Conservation (phyloP, 1,140 invertebrate species). For the Magallana ariakensis region DNA sequence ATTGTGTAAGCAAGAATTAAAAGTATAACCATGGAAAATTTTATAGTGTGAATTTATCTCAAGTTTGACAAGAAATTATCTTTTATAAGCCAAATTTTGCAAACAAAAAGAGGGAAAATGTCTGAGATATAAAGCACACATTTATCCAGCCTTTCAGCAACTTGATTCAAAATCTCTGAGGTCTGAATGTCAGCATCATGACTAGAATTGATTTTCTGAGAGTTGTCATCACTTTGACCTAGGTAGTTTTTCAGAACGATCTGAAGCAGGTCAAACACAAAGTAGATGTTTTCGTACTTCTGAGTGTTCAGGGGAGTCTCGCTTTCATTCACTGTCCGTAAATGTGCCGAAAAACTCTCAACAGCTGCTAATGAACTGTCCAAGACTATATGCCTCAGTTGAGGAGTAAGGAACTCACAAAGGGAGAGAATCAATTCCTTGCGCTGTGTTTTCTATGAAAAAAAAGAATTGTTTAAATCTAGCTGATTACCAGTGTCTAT, state of each 20-base stretch:
- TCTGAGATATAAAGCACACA: slow-evolving; percentile 24
- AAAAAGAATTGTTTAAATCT: background rate
- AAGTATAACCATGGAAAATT: too few relatives aligned
- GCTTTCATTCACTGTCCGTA: background rate
- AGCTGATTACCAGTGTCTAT: background rate
- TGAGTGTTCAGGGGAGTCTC: background rate
- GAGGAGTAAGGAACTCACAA: background rate
- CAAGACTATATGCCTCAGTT: background rate
- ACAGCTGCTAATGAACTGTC: background rate
- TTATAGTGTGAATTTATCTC: too few relatives aligned
- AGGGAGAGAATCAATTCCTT: background rate
- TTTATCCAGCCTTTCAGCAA: background rate
- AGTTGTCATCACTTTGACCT: background rate
- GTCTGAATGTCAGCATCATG: background rate
- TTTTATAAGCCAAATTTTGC: slow-evolving; percentile 14
- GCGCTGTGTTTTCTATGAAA: slow-evolving; percentile 1
- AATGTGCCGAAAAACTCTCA: slow-evolving; percentile 8
- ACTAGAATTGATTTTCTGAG: background rate
- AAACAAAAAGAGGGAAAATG: background rate
- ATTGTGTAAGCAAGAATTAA: too few relatives aligned
- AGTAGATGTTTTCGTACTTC: slow-evolving; percentile 7
- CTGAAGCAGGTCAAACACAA: background rate
- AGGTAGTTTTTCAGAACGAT: background rate
- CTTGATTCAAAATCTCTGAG: background rate
- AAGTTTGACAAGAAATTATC: background rate